Base-by-base conservation (phyloP, 2,888 invertebrate genomes). In the Pedicia rivosa region DNA sequence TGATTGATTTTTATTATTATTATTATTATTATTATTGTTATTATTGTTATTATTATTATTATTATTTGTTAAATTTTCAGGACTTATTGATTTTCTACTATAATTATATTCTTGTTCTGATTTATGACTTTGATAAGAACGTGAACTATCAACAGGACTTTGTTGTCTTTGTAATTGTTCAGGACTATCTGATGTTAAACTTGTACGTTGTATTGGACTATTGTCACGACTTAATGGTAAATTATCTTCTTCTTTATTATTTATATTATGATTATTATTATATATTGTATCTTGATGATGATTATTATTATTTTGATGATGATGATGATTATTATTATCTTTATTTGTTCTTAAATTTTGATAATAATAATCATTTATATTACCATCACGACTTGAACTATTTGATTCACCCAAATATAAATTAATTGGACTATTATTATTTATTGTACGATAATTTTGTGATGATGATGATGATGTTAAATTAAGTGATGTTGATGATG, bases 51-150 rank as follows among this genome's bases (percentile, higher is more conserved):
- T n/a, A 10, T 24, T 24, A 24, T 24, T 24, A 7, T 24, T 8
- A 24, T 24, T 8, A 16, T 51, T 52, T 40, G 56, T 54, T 40
- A 57, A 46, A 44, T 57, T 58, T 44, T 59, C 59, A 2, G 59
- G 59, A 43, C 59, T 47, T 19, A 41, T 41, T 6, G 46, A 44
- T 12, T 40, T 45, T 35, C 45, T 38, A 35, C 46, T 46, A 29
- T 46, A 45, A 6, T 40, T 39, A 20, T 42, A 41, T n/a, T 58
- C 59, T 13, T 54, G 57, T 36, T 59, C 57, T 46, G 59, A 59
- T 37, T 59, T 54, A 36, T 62, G 61, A 42, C 60, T 60, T 3
- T 59, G 53, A 48, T 54, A 62, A 15, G 61, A 61, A 38, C 44
- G 43, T 14, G 46, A 40, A 36, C 45, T 46, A 39, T 61, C 59